Evolutionary conservation across 2,797 vertebrate genomes (phyloP), one percentile per base, ranked within the genome.

Genomic region (Bradypus variegatus): DNA sequence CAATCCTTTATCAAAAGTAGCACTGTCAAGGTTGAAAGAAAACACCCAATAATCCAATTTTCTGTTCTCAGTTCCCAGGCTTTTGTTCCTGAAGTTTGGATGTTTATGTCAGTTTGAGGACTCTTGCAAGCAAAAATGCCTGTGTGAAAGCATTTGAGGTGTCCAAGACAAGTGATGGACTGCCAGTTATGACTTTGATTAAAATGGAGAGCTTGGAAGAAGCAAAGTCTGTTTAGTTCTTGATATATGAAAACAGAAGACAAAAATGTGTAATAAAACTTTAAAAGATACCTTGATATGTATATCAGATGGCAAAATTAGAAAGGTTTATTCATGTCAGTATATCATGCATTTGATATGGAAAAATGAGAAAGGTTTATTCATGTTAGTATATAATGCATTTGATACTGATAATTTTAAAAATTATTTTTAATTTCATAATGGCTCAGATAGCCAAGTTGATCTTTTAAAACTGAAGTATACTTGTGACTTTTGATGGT

Each of bases 31-130:
- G 25, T 45, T 62, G 50, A 90, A 94, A 95, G 91, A 88, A 92
- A 93, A 78, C 69, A 64, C 8, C 65, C 89, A 78, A 92, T 88
- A 79, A 91, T 90, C 36, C 87, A 81, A 80, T 50, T 94, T 92
- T 79, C 93, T 93, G 69, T 81, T 95, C 79, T 79, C 10, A 80
- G 0, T 31, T 87, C 84, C 85, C 78, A 79, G 53, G 70, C 3
- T 25, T 93, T 94, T 31, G 53, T 94, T n/a, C 48, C 70, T 29
- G 25, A 87, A 91, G 38, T 88, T 79, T 27, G 12, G 1, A 85
- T 72, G n/a, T 8, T 93, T 62, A 69, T 77, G 10, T 69, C 88
- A 91, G 70, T 92, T 81, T 27, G 87, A 95, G 0, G 55, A 81
- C 11, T 6, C 73, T 53, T 84, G 36, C 19, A 83, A 84, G 75